These are phyloP conservation scores for Coreius guichenoti DNA, from an alignment of 2,797 vertebrate species.

Conservation along the genomic window DNA sequence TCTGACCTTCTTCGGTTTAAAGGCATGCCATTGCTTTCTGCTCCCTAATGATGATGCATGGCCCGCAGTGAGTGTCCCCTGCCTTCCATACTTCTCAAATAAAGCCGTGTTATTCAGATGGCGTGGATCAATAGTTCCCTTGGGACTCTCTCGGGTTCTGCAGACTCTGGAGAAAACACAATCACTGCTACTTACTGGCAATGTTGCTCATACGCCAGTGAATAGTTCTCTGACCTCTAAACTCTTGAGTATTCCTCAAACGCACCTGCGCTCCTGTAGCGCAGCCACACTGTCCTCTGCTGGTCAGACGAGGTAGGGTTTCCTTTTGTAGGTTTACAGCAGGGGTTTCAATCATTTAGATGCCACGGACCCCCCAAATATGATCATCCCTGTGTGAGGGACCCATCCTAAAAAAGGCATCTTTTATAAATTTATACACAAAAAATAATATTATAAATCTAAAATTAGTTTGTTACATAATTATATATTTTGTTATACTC, in stretches of 20 bases:
- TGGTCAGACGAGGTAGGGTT: not conserved
- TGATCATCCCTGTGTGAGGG: too few relatives aligned
- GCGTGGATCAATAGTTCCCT: constrained; percentile 39
- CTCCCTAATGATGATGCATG: constrained; percentile 51
- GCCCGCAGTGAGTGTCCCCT: constrained; percentile 27
- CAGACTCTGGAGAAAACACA: constrained; percentile 17
- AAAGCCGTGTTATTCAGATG: constrained; percentile 42
- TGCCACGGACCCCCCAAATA: too few relatives aligned
- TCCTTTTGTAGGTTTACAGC: too few relatives aligned
- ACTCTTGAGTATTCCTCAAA: not conserved
- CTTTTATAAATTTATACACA: too few relatives aligned
- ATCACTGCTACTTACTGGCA: not conserved
- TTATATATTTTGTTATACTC: too few relatives aligned
- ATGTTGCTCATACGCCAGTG: not conserved
- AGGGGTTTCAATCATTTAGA: too few relatives aligned
- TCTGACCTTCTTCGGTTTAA: constrained; percentile 28
- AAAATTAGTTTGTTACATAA: too few relatives aligned
- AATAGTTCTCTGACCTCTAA: constrained; percentile 19
- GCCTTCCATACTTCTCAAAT: not conserved
- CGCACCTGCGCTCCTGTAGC: not conserved
- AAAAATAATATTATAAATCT: too few relatives aligned
- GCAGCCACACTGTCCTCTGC: constrained; percentile 39
- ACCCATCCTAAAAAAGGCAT: too few relatives aligned
- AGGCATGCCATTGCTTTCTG: constrained; percentile 20
- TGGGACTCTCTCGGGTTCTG: not conserved